These are phyloP conservation scores for Ophion slaviceki DNA, from an alignment of 2,888 invertebrate species.

Conservation along the genomic window DNA sequence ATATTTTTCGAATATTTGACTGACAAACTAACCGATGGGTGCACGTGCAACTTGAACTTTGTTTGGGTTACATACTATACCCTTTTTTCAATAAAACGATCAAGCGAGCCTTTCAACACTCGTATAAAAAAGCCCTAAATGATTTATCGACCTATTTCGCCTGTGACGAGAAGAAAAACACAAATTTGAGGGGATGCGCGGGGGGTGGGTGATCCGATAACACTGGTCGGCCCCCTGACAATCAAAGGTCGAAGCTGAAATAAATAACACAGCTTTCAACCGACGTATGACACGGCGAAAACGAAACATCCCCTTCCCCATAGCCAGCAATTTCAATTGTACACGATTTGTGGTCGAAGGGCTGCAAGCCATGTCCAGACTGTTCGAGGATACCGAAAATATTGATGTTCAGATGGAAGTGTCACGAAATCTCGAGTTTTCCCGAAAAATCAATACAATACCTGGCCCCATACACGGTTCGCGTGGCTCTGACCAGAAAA, in stretches of 20 bases:
- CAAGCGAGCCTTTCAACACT: no score
- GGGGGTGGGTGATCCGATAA: background rate
- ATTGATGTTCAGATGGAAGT: conserved; percentile 20
- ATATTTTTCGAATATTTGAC: no score
- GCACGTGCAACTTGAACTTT: no score
- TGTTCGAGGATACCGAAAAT: conserved; percentile 9
- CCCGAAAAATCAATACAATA: conserved; percentile 22
- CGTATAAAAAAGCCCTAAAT: no score
- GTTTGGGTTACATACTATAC: no score
- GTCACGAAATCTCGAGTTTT: conserved; percentile 24
- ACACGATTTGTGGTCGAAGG: conserved; percentile 4
- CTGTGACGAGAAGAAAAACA: background rate
- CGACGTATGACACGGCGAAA: background rate
- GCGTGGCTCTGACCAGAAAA: conserved; percentile 4
- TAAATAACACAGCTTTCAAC: background rate
- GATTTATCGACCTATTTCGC: no score
- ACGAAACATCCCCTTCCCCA: background rate
- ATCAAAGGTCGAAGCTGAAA: background rate
- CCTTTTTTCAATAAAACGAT: no score
- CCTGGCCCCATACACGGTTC: background rate
- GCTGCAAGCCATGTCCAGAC: background rate
- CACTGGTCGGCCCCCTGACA: background rate
- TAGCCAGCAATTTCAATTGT: background rate
- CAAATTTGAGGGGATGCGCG: background rate
- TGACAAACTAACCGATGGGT: no score